Base-by-base conservation (phyloP, 2,888 invertebrate species). In the Chelonus formosanus region DNA sequence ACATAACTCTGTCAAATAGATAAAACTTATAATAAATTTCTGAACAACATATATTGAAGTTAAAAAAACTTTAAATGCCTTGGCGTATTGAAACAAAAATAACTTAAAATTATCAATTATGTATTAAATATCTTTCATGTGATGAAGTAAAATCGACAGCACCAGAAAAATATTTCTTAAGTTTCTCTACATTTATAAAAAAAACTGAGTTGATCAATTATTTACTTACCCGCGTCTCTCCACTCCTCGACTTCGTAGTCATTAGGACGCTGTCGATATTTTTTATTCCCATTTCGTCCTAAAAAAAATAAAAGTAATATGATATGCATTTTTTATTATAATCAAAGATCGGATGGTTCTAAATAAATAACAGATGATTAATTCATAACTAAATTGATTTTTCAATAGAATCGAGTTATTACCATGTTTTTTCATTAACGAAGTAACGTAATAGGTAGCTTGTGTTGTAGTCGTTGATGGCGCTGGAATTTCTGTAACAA, bases 391-490 rank as follows among this genome's bases (percentile, higher is more conserved):
- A 20, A 48, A n/a, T 8, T 5, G 7, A 31, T 44, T 32, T 53
- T 20, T 34, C 32, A 8, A n/a, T 53, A 48, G 7, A 8, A 36
- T 50, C 8, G 43, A 54, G 55, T 52, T 50, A 77, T 84, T 87
- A 90, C 90, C 90, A 87, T 89, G 90, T 85, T 90, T 91, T 81
- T 86, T 89, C 70, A 88, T 85, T 54, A 88, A 86, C 73, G 87
- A 86, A 63, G 89, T 88, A 40, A 87, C 86, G 76, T 88, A 87
- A 79, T 86, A 86, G 53, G 86, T 84, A 55, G 86, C 85, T 43
- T 88, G 88, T 69, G 88, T 88, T 44, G 92, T 89, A 67, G 93
- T 89, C 70, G 93, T 93, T 40, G 93, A 93, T 44, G 94, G 94
- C 34, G 93, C 92, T 53, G 94, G 92, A 85, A 94, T 93, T 89